phyloP scores from a whole-genome alignment of 2,797 vertebrate genomes.

The Choloepus didactylus region DNA sequence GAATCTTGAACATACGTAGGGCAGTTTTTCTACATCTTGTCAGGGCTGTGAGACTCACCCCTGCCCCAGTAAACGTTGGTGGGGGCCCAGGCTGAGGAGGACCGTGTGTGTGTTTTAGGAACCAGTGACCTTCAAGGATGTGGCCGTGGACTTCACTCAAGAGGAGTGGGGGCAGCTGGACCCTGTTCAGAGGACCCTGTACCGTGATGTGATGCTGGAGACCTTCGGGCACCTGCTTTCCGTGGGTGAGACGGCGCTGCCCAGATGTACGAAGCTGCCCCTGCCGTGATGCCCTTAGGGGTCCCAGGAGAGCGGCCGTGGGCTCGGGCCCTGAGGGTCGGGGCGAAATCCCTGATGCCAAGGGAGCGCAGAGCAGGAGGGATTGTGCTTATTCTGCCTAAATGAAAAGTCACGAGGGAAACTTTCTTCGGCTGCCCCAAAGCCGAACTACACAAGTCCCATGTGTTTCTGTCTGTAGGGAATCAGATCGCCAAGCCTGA shows the following conservation, averaged over 20 bases:
- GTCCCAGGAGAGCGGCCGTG: neutral
- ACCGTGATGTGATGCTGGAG: constrained; percentile 85
- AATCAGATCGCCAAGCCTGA: constrained; percentile 75
- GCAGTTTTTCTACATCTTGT: neutral
- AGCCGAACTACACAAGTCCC: neutral
- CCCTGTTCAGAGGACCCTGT: constrained; percentile 79
- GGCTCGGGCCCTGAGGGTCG: neutral
- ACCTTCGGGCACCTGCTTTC: constrained; percentile 82
- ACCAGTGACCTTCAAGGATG: constrained; percentile 83
- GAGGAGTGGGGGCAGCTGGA: constrained; percentile 84
- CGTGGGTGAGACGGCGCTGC: constrained; percentile 77
- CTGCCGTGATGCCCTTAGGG: neutral
- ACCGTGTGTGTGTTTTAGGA: constrained; percentile 70
- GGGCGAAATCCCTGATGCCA: neutral
- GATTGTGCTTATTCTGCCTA: neutral
- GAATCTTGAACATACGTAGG: neutral
- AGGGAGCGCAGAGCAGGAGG: neutral
- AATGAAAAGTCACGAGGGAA: neutral
- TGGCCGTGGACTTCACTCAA: constrained; percentile 83
- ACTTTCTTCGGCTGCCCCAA: neutral
- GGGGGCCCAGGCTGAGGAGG: constrained; percentile 11
- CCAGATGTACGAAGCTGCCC: neutral
- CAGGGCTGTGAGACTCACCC: neutral
- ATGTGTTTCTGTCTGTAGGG: constrained; percentile 43
- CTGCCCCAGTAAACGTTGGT: neutral